Percentiles rank a stretch among this genome's conserved stretches.
Evolutionary conservation across 2,113 vertebrate species (phyloP).

Genomic region (Chloroceryle aenea): DNA sequence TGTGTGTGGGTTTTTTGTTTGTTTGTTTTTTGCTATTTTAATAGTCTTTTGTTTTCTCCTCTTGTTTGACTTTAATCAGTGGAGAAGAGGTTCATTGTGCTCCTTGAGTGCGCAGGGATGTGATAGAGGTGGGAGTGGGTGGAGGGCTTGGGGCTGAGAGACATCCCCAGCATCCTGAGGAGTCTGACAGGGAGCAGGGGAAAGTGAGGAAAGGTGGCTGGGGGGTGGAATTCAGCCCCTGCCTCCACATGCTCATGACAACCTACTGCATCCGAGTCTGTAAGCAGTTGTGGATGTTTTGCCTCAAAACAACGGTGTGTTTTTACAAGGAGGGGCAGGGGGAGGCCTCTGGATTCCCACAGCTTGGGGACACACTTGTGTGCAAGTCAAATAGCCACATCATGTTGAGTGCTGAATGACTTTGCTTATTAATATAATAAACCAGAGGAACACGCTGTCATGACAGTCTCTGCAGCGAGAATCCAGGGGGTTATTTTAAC

Average conservation of each 20-base stretch:
- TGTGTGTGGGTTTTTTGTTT: too few relatives aligned
- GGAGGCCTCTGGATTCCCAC: neutral
- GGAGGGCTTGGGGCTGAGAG: neutral
- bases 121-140: neutral
- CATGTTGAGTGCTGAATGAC: constrained; percentile 31
- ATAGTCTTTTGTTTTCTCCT: neutral
- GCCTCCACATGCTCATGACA: fast-evolving
- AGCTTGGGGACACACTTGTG: neutral
- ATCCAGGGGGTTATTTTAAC: constrained; percentile 25
- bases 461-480: neutral
- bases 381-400: constrained; percentile 21
- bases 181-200: neutral
- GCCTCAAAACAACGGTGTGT: neutral
- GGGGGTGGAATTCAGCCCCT: neutral
- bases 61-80: neutral
- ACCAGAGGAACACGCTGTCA: neutral
- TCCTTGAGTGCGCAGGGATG: neutral
- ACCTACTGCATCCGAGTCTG: neutral
- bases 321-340: neutral
- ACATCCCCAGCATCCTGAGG: neutral
- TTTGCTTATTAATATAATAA: constrained; percentile 63
- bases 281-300: neutral
- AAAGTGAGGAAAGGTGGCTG: neutral
- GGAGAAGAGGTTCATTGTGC: neutral
- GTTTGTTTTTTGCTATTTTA: neutral